Evolutionary conservation across 2,888 invertebrate genomes (phyloP), one percentile per base, ranked within the genome.

Genomic region (Dynastes grantii): DNA sequence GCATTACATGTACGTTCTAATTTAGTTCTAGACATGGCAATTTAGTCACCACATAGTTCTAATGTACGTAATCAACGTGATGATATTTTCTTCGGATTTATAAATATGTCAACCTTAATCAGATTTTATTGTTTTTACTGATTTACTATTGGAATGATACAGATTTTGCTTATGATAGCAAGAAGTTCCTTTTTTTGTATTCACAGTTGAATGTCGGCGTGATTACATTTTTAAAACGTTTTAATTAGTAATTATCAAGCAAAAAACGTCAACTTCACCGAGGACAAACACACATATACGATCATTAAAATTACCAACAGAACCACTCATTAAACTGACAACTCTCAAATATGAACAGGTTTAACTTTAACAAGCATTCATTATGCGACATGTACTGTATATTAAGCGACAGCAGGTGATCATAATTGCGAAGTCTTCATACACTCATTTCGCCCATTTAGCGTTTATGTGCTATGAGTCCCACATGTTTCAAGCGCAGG

Each of bases 301-400:
- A 2, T 49, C 67, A 49, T 67, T 67, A 67, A 67, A 67, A 67
- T 67, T 67, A 27, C 49, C 49, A 67, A 67, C 49, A 27, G 22
- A 49, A 67, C 45, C 68, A 22, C 68, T 68, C 68, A 68, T 68
- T 68, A 68, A 68, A 53, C 51, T 29, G 68, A 51, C 51, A 51
- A 68, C 68, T 68, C 51, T 68, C 68, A 68, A 51, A 68, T 68
- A 68, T 68, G 68, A 68, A 68, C 68, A 29, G 68, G 68, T 68
- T 51, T 27, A 40, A 27, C 29, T 68, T 68, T 68, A 68, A 68
- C 68, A 68, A 68, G 68, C 68, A 51, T 45, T 9, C 68, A 51
- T 68, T 68, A 68, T 27, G 51, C 51, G 68, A 68, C 68, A 68
- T 22, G 49, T 16, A 68, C 68, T 49, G 68, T 27, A 67, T 68